Percentiles rank a stretch among this genome's conserved stretches.
Evolutionary conservation across 2,888 invertebrate genomes (phyloP).

Genomic region (Crossocerus cetratus): DNA sequence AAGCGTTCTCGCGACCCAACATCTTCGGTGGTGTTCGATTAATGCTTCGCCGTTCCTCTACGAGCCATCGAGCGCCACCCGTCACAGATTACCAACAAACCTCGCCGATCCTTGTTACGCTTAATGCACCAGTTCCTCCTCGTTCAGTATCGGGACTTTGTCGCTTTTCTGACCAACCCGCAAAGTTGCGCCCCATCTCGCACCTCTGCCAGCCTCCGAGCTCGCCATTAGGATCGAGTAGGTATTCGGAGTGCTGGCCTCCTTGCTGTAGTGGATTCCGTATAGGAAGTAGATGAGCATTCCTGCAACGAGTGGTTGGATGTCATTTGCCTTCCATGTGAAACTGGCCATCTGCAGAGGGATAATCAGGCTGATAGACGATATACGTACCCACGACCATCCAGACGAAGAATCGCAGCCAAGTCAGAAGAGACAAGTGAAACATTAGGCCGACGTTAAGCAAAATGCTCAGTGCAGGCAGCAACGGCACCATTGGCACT

Average conservation of each 20-base stretch:
- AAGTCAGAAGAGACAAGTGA: slow-evolving; percentile 87
- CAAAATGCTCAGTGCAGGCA: slow-evolving; percentile 88
- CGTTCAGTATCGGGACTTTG: slow-evolving; percentile 51
- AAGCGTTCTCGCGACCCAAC: too few species aligned
- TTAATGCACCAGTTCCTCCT: slow-evolving; percentile 48
- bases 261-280: slow-evolving; percentile 91
- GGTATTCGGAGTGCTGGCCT: slow-evolving; percentile 81
- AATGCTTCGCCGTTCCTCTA: too few species aligned
- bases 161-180: slow-evolving; percentile 66
- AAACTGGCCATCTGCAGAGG: too few species aligned
- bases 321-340: too few species aligned
- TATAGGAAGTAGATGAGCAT: slow-evolving; percentile 90
- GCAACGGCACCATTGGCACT: slow-evolving; percentile 88
- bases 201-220: slow-evolving; percentile 80
- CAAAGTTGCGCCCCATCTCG: slow-evolving; percentile 80
- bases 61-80: too few species aligned
- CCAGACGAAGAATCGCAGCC: slow-evolving; percentile 92
- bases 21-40: too few species aligned
- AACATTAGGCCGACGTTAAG: slow-evolving; percentile 91
- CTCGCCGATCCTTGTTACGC: background rate
- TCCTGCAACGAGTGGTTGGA: slow-evolving; percentile 78
- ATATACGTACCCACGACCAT: slow-evolving; percentile 85
- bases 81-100: slow-evolving; percentile 7
- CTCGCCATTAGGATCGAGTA: slow-evolving; percentile 84
- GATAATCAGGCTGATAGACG: too few species aligned